These are phyloP conservation scores for Orientallactaga sibirica DNA, from an alignment of 2,797 vertebrate genomes.

Conservation along the genomic window DNA sequence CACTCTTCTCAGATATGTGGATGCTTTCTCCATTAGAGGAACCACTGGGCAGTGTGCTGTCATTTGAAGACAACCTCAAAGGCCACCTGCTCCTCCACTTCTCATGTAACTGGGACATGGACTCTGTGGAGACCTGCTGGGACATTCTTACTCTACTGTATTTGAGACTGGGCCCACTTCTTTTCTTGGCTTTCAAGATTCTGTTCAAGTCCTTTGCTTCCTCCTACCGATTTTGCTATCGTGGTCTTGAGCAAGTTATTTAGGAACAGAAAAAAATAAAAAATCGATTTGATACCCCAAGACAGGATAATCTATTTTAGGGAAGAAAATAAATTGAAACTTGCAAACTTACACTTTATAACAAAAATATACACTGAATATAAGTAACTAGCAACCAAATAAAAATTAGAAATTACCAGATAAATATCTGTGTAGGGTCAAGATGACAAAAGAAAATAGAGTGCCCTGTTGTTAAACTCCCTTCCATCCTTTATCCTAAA, in stretches of 20 bases:
- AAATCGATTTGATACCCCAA: neutral
- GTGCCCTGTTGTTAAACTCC: neutral
- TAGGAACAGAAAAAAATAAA: neutral
- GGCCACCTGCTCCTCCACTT: neutral
- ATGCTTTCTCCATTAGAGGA: neutral
- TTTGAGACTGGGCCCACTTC: slow-evolving; percentile 25
- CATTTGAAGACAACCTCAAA: slow-evolving; percentile 33
- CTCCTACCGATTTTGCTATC: neutral
- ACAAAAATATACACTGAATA: slow-evolving; percentile 13
- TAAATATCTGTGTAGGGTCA: neutral
- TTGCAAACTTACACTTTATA: neutral
- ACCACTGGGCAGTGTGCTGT: neutral
- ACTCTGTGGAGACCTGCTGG: slow-evolving; percentile 1
- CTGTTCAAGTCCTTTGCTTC: slow-evolving; percentile 32
- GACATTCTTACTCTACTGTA: slow-evolving; percentile 39
- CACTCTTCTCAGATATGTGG: neutral
- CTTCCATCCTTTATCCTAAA: neutral
- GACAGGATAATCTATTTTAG: slow-evolving; percentile 20
- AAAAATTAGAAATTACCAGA: slow-evolving; percentile 7
- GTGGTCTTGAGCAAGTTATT: neutral
- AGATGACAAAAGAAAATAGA: neutral
- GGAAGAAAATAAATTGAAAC: slow-evolving; percentile 44
- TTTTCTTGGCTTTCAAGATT: slow-evolving; percentile 48
- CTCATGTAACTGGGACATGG: slow-evolving; percentile 1
- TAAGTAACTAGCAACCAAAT: slow-evolving; percentile 31